These are phyloP conservation scores for Ageneiosus marmoratus DNA, from an alignment of 2,113 vertebrate genomes.

Conservation along the genomic window DNA sequence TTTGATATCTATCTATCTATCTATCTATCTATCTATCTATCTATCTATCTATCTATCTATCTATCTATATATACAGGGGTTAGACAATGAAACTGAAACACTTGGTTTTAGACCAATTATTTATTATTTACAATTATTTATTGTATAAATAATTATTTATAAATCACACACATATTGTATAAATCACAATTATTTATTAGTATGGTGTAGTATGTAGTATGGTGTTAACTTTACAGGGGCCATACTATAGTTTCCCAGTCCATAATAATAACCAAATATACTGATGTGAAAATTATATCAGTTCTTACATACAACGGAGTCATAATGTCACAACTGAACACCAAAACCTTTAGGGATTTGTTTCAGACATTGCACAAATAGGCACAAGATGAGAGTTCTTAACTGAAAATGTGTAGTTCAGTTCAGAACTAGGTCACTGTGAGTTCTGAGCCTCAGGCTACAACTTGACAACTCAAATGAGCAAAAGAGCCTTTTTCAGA, in stretches of 20 bases:
- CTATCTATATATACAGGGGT: too few relatives aligned
- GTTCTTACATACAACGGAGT: neutral
- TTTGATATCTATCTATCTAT: too few relatives aligned
- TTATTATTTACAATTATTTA: too few relatives aligned
- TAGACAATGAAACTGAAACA: too few relatives aligned
- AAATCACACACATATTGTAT: too few relatives aligned
- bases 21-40: too few relatives aligned
- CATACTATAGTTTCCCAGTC: neutral
- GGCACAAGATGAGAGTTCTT: neutral
- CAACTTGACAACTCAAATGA: slow-evolving; percentile 1
- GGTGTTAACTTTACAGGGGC: neutral
- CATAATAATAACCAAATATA: neutral
- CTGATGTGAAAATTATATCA: neutral
- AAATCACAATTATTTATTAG: too few relatives aligned
- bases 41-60: too few relatives aligned
- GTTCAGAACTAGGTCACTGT: slow-evolving; percentile 30
- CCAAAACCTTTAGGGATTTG: neutral
- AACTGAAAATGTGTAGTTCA: neutral
- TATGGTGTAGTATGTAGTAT: too few relatives aligned
- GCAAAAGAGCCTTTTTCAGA: slow-evolving; percentile 16
- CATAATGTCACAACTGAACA: neutral
- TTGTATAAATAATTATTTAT: too few relatives aligned
- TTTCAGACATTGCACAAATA: neutral
- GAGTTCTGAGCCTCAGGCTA: slow-evolving; percentile 30
- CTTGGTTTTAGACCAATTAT: too few relatives aligned